Conservation (phyloP, 2,888 invertebrate species). For the Nomada hirtipes region DNA sequence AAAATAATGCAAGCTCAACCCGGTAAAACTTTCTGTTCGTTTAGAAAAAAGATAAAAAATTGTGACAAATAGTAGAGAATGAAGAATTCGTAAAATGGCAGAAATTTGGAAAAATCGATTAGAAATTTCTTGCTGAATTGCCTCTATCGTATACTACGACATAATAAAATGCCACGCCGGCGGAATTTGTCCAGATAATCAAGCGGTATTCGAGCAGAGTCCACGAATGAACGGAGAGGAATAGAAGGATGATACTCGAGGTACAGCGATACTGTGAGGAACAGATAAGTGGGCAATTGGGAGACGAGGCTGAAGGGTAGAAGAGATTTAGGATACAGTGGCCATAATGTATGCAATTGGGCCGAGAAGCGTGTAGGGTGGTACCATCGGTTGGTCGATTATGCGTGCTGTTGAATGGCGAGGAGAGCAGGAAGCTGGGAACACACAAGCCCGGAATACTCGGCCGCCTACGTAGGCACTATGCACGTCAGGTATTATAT, state of each 20-base stretch:
- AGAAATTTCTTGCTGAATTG: too few relatives aligned
- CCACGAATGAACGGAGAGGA: not conserved
- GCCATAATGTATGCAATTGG: constrained; percentile 72
- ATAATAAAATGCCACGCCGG: too few relatives aligned
- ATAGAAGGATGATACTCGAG: not conserved
- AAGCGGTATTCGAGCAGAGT: not conserved
- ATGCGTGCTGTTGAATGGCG: constrained; percentile 54
- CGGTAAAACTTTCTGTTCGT: too few relatives aligned
- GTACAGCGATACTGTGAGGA: not conserved
- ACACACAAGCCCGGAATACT: constrained; percentile 43
- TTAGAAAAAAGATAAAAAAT: too few relatives aligned
- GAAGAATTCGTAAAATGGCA: too few relatives aligned
- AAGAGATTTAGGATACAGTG: constrained; percentile 47
- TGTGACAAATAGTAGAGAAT: too few relatives aligned
- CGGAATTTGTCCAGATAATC: too few relatives aligned
- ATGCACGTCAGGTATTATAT: constrained; percentile 64
- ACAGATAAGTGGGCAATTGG: constrained; percentile 6
- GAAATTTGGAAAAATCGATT: too few relatives aligned
- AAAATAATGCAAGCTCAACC: too few relatives aligned
- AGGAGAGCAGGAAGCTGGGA: constrained; percentile 36
- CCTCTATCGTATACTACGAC: too few relatives aligned
- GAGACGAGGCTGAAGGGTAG: constrained; percentile 4
- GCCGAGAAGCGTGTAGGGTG: constrained; percentile 50
- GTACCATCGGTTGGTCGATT: constrained; percentile 54
- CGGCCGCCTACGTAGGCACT: constrained; percentile 26